These are phyloP conservation scores for Buteo buteo DNA, from an alignment of 2,113 vertebrate genomes.

Conservation along the genomic window DNA sequence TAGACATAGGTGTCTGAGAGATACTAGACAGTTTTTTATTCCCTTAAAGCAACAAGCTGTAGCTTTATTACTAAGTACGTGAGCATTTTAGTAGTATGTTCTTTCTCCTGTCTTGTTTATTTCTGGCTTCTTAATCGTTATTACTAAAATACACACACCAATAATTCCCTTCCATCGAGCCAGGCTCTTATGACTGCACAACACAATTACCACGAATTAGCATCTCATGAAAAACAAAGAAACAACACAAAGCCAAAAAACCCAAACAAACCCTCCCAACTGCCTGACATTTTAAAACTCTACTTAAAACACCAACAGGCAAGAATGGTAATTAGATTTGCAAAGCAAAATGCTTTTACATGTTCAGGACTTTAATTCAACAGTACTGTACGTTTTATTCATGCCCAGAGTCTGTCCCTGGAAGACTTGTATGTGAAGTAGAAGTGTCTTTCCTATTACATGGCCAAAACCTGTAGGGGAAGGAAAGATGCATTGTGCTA, in stretches of 20 bases:
- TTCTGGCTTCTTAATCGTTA: not conserved
- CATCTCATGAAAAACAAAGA: conserved; percentile 21
- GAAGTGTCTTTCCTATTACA: not conserved
- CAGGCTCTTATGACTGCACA: not conserved
- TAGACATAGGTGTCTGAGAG: not conserved
- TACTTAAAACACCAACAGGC: not conserved
- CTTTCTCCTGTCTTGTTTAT: not conserved
- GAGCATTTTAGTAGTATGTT: conserved; percentile 7
- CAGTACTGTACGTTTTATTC: not conserved
- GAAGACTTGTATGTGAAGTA: not conserved
- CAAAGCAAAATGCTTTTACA: not conserved
- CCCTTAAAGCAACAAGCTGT: not conserved
- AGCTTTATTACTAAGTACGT: not conserved
- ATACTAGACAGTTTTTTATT: not conserved
- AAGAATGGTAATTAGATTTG: not conserved
- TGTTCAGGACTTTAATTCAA: not conserved
- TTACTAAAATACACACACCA: conserved; percentile 29
- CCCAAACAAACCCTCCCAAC: not conserved
- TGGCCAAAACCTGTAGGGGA: not conserved
- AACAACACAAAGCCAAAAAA: not conserved
- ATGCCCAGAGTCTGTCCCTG: not conserved
- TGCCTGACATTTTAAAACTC: not conserved
- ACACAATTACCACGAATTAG: conserved; percentile 50
- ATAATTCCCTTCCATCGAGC: conserved; percentile 15
- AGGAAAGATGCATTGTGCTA: not conserved